Evolutionary conservation across 2,888 invertebrate species (phyloP).

Genomic region (Onchidella celtica): DNA sequence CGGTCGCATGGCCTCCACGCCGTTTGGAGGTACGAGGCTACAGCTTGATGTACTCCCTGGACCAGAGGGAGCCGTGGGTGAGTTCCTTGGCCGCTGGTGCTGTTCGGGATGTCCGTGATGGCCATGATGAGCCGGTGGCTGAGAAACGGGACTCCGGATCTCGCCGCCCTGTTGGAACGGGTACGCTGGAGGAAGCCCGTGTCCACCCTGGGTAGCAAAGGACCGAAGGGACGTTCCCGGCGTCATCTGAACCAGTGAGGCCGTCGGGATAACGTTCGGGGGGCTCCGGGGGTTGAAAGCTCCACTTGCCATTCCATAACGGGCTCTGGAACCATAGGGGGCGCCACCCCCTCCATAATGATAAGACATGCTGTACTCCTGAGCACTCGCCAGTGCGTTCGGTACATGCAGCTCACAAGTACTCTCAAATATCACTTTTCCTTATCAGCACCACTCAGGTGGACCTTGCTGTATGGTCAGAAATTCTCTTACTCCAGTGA

Average conservation of each 20-base stretch:
- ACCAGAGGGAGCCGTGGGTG: not conserved
- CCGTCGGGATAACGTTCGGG: constrained; percentile 45
- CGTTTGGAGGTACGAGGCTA: not conserved
- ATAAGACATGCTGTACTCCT: constrained; percentile 5
- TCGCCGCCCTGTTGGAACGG: constrained; percentile 26
- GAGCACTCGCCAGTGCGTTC: too few species aligned
- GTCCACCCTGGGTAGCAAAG: constrained; percentile 44
- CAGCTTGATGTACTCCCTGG: not conserved
- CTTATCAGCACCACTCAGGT: too few species aligned
- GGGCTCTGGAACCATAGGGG: constrained; percentile 3
- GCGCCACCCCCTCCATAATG: constrained; percentile 18
- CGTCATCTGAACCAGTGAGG: constrained; percentile 46
- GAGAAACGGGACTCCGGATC: not conserved
- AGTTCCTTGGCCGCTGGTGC: not conserved
- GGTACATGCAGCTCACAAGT: too few species aligned
- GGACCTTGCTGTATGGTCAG: too few species aligned
- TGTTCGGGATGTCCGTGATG: constrained; percentile 28
- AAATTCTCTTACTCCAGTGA: too few species aligned
- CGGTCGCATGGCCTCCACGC: not conserved
- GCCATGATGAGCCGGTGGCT: not conserved
- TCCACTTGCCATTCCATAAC: constrained; percentile 39
- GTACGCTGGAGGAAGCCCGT: constrained; percentile 41
- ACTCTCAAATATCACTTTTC: too few species aligned
- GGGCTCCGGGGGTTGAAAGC: constrained; percentile 47
- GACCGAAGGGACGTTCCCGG: constrained; percentile 45